These are phyloP conservation scores for Cephus cinctus DNA, from an alignment of 1,140 invertebrate species.

Conservation along the genomic window DNA sequence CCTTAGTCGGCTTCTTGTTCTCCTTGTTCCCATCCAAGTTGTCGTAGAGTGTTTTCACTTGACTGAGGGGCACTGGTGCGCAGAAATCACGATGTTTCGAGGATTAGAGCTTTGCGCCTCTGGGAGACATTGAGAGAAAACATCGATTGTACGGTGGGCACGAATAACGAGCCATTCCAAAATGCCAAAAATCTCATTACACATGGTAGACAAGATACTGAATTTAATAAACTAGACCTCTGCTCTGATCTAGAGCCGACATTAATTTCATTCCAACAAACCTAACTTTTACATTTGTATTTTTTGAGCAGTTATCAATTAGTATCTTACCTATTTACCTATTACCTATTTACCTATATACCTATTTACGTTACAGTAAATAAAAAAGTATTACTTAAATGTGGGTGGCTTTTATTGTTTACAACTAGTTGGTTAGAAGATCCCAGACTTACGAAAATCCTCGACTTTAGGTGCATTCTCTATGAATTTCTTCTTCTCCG, in stretches of 20 bases:
- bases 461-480: conserved; percentile 63
- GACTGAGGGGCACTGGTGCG: conserved; percentile 47
- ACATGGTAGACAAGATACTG: too few relatives aligned
- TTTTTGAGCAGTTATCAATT: too few relatives aligned
- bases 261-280: too few relatives aligned
- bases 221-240: too few relatives aligned
- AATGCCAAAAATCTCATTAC: too few relatives aligned
- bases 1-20: conserved; percentile 46
- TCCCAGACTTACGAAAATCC: conserved; percentile 60
- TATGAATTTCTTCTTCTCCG: conserved; percentile 61
- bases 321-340: too few relatives aligned
- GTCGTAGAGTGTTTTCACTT: conserved; percentile 54
- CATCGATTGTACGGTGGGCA: too few relatives aligned
- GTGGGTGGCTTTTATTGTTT: too few relatives aligned
- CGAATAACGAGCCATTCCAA: too few relatives aligned
- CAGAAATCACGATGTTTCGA: background rate
- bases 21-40: conserved; percentile 52
- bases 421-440: background rate
- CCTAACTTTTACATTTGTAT: too few relatives aligned
- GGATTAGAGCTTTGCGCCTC: background rate
- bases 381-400: too few relatives aligned
- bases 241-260: too few relatives aligned
- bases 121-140: background rate
- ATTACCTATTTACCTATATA: background rate
- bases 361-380: background rate